Evolutionary conservation across 2,113 vertebrate genomes (phyloP).

Genomic region (Aix galericulata): DNA sequence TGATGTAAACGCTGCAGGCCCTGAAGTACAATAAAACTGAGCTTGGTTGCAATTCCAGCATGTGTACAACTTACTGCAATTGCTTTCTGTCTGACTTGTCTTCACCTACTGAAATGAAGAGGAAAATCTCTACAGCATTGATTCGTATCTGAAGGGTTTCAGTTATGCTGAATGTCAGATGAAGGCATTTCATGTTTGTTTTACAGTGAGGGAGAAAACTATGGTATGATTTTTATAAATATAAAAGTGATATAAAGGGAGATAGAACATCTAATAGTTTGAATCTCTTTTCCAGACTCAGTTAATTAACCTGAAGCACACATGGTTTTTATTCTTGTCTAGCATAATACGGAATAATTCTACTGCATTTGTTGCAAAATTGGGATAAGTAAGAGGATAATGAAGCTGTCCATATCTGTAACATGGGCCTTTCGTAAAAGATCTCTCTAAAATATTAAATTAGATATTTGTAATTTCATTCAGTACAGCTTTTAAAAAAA

Average conservation of each 20-base stretch:
- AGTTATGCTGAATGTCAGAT: neutral
- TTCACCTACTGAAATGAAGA: constrained; percentile 8
- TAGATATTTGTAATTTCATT: neutral
- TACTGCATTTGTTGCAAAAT: neutral
- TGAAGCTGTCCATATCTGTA: neutral
- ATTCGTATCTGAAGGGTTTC: neutral
- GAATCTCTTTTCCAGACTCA: neutral
- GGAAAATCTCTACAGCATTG: neutral
- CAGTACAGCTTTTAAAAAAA: neutral
- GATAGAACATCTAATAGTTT: neutral
- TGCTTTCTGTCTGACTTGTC: neutral
- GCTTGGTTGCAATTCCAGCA: neutral
- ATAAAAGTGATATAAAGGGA: neutral
- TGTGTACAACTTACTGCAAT: neutral
- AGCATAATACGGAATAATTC: neutral
- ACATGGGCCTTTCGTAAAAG: neutral
- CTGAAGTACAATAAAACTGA: neutral
- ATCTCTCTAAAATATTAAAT: neutral
- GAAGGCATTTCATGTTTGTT: constrained; percentile 1
- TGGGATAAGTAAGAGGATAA: neutral
- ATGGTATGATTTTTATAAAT: neutral
- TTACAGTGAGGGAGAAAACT: neutral
- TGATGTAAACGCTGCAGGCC: neutral
- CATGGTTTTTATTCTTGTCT: neutral
- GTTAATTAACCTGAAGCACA: neutral